These are phyloP conservation scores for Trachelus tabidus DNA, from an alignment of 2,888 invertebrate genomes.

Conservation along the genomic window DNA sequence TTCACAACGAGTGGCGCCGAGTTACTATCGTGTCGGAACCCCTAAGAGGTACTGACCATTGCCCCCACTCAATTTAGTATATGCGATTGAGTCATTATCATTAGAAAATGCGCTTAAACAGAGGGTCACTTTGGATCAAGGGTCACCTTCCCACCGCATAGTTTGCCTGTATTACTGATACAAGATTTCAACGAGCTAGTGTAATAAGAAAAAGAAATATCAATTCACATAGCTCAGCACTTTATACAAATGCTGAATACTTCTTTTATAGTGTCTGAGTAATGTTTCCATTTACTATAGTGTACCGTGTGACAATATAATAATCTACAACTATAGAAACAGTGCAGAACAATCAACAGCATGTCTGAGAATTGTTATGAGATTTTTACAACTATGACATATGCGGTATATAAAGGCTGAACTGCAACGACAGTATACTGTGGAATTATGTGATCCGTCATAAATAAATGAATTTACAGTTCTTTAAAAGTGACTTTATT, in stretches of 20 bases:
- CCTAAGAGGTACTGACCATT: neutral
- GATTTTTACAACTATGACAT: too few species aligned
- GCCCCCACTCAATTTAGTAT: neutral
- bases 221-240: neutral
- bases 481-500: too few species aligned
- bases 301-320: neutral
- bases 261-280: neutral
- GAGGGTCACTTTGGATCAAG: conserved; percentile 31
- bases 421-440: too few species aligned
- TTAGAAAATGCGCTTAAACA: conserved; percentile 15
- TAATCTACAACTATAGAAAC: neutral
- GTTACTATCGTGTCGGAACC: neutral
- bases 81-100: conserved; percentile 26
- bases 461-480: too few species aligned
- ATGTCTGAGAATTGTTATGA: too few species aligned
- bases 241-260: neutral
- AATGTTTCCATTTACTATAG: neutral
- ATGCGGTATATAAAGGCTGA: too few species aligned
- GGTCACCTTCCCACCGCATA: conserved; percentile 28
- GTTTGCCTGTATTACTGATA: conserved; percentile 19
- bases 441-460: too few species aligned
- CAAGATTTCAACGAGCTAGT: conserved; percentile 5
- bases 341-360: too few species aligned
- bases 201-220: conserved; percentile 3
- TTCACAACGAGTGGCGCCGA: conserved; percentile 7